Evolutionary conservation across 2,113 vertebrate genomes (phyloP).

Genomic region (Petroica traversi): DNA sequence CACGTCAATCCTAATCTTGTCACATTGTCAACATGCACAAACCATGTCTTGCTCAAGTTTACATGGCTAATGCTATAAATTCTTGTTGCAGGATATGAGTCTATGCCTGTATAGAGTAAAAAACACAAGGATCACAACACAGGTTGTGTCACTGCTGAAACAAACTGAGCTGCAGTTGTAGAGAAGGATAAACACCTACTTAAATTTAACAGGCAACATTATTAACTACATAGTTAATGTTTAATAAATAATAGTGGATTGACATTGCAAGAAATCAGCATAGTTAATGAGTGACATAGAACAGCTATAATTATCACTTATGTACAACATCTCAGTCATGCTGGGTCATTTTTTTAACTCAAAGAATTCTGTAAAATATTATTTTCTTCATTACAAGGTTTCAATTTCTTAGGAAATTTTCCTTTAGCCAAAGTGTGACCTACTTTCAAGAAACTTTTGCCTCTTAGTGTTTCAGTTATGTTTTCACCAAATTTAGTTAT

Average conservation of each 20-base stretch:
- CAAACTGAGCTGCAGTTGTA: not conserved
- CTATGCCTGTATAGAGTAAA: not conserved
- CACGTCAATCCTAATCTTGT: not conserved
- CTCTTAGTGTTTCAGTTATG: not conserved
- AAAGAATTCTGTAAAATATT: not conserved
- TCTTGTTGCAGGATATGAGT: not conserved
- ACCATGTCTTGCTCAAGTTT: not conserved
- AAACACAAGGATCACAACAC: not conserved
- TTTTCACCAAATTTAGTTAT: not conserved
- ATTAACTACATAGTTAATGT: not conserved
- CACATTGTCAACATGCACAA: not conserved
- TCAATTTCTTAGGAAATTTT: not conserved
- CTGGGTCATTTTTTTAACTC: not conserved
- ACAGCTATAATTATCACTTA: not conserved
- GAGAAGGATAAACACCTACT: not conserved
- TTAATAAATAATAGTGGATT: not conserved
- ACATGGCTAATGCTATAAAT: not conserved
- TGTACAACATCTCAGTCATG: not conserved
- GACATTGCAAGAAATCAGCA: not conserved
- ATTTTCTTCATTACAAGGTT: not conserved
- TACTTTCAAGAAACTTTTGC: not conserved
- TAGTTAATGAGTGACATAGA: not conserved
- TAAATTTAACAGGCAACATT: not conserved
- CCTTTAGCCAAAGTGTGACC: not conserved
- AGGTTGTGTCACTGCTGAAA: not conserved